Evolutionary conservation across 2,113 vertebrate species (phyloP), one percentile per base, ranked within the genome.

Genomic region (Pangasianodon gigas): DNA sequence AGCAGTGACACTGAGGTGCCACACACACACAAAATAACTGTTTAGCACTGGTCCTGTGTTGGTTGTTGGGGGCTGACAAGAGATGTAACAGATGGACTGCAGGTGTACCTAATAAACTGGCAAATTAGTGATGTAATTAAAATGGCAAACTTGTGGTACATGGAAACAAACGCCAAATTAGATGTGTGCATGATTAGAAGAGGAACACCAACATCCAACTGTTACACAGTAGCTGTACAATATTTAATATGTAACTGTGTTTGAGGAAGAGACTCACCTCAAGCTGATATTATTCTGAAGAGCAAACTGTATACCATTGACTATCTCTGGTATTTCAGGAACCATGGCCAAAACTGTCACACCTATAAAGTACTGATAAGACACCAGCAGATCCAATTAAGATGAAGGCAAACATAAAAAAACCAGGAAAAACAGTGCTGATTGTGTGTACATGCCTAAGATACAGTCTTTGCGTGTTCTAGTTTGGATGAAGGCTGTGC

Each of bases 251-350:
- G 37, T 16, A 8, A 16, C 65, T 87, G 52, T 56, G 65, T 24
- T 32, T 84, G 37, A 60, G 77, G 9, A 48, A 16, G 21, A 87
- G 32, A n/a, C 94, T 90, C 91, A 97, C 97, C 97, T 97, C 18
- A 98, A 91, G 88, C 97, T 97, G 81, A 98, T 96, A 74, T 98
- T 97, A 93, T 98, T 98, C 91, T 98, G 96, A 87, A 98, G 94
- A 9, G 97, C 97, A 32, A 98, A 98, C 95, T 98, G 97, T 93
- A 98, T 97, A 69, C 97, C 97, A 0, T 97, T 98, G 79, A 98
- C 96, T 0, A 98, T 95, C 94, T 98, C 97, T 0, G 97, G 97
- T 82, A 98, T 96, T 94, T 98, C 97, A 0, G 97, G 97, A 82
- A 97, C 95, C 97, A 98, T 97, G 0, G 97, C 97, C 32, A 98